Evolutionary conservation across 2,113 vertebrate genomes (phyloP).

Genomic region (Mirounga angustirostris): DNA sequence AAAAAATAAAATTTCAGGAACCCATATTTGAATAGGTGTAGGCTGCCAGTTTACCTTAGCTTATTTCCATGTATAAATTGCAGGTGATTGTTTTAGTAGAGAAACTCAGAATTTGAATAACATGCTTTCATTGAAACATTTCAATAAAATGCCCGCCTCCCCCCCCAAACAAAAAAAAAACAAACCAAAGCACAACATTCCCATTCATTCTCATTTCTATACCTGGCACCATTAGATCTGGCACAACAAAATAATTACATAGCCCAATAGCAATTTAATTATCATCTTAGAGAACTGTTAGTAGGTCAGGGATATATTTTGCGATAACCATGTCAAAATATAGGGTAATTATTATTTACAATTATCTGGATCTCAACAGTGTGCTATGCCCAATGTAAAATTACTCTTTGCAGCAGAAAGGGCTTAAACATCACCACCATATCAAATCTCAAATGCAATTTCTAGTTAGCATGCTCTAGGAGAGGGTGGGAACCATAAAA

Average conservation of each 20-base stretch:
- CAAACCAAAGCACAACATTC: background rate
- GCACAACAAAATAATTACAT: background rate
- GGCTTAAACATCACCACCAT: background rate
- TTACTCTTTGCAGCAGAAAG: background rate
- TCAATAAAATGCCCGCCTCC: background rate
- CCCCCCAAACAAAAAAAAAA: background rate
- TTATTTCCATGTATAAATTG: conserved; percentile 25
- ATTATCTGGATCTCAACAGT: background rate
- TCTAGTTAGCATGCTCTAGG: background rate
- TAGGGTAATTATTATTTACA: conserved; percentile 14
- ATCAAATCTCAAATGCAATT: background rate
- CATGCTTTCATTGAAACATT: background rate
- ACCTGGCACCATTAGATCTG: background rate
- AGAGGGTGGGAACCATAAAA: background rate
- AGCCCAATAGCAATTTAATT: background rate
- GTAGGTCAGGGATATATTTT: background rate
- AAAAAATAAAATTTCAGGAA: background rate
- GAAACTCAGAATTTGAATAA: background rate
- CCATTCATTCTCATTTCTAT: background rate
- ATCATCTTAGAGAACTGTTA: background rate
- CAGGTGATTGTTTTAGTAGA: background rate
- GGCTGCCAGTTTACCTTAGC: background rate
- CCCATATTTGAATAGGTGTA: background rate
- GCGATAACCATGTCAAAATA: background rate
- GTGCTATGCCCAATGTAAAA: background rate